Conservation (phyloP, 2,113 vertebrate genomes). For the Acanthisitta chloris region DNA sequence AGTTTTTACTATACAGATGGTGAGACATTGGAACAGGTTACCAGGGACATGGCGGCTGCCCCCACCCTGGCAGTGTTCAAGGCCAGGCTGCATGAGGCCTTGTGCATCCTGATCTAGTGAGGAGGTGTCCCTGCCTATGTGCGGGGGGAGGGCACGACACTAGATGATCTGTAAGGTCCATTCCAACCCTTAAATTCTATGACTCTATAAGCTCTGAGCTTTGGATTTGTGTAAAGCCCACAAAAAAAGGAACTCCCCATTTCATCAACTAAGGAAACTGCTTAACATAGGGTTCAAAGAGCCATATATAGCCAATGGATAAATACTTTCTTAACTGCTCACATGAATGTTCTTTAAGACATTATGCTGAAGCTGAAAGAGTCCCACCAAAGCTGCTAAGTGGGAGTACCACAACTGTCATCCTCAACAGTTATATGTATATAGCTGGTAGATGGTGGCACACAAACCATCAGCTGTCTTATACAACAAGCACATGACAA, state of each 20-base stretch:
- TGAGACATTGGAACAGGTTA: no score
- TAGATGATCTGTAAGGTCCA: no score
- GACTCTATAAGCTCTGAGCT: not conserved
- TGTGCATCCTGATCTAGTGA: no score
- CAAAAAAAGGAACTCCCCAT: not conserved
- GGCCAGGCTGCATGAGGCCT: no score
- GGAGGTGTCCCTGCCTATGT: no score
- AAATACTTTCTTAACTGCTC: not conserved
- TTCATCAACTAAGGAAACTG: not conserved
- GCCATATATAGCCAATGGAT: not conserved
- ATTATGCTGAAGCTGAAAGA: not conserved
- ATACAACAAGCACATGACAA: not conserved
- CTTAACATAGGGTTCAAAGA: not conserved
- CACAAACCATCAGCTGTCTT: not conserved
- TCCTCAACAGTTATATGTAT: not conserved
- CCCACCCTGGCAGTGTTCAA: no score
- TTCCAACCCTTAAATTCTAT: no score
- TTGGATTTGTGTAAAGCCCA: not conserved
- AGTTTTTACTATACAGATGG: no score
- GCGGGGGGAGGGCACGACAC: no score
- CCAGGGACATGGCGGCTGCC: no score
- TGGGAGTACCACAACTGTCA: slow-evolving; percentile 29
- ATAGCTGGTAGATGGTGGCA: not conserved
- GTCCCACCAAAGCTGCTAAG: slow-evolving; percentile 23
- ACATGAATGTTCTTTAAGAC: not conserved